Conservation (phyloP, 2,888 invertebrate genomes). For the Rhimphoctona megacephalus region DNA sequence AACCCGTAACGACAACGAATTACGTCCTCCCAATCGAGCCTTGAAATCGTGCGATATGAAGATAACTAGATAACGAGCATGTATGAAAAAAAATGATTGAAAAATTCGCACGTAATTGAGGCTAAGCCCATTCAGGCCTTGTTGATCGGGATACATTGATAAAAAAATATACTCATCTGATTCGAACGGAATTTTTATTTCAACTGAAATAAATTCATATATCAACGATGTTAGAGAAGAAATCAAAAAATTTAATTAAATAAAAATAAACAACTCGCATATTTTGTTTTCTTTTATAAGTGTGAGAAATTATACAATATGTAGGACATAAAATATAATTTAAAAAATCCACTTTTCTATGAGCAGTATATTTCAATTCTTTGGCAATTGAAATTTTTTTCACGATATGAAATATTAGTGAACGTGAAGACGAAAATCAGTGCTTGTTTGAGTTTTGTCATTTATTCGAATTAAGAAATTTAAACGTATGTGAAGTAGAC, state of each 20-base stretch:
- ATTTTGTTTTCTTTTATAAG: no score
- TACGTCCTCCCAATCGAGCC: slow-evolving; percentile 34
- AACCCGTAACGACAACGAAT: slow-evolving; percentile 35
- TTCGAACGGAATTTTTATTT: neutral
- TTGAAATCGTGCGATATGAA: slow-evolving; percentile 22
- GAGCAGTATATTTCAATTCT: neutral
- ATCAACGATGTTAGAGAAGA: neutral
- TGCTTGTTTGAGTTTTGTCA: slow-evolving; percentile 25
- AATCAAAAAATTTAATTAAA: neutral
- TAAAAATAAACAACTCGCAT: neutral
- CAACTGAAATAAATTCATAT: neutral
- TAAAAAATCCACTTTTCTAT: neutral
- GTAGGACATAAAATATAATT: neutral
- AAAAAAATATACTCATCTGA: neutral
- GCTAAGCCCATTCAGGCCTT: slow-evolving; percentile 6
- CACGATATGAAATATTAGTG: slow-evolving; percentile 24
- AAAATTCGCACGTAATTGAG: slow-evolving; percentile 28
- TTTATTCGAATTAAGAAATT: slow-evolving; percentile 37
- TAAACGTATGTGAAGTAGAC: slow-evolving; percentile 9
- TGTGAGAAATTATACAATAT: no score
- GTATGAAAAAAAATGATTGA: slow-evolving; percentile 44
- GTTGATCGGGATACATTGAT: neutral
- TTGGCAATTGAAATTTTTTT: neutral
- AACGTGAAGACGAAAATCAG: slow-evolving; percentile 43
- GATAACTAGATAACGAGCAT: slow-evolving; percentile 40